These are phyloP conservation scores for Drosophila borealis DNA, from an alignment of 2,888 invertebrate species.

Conservation along the genomic window DNA sequence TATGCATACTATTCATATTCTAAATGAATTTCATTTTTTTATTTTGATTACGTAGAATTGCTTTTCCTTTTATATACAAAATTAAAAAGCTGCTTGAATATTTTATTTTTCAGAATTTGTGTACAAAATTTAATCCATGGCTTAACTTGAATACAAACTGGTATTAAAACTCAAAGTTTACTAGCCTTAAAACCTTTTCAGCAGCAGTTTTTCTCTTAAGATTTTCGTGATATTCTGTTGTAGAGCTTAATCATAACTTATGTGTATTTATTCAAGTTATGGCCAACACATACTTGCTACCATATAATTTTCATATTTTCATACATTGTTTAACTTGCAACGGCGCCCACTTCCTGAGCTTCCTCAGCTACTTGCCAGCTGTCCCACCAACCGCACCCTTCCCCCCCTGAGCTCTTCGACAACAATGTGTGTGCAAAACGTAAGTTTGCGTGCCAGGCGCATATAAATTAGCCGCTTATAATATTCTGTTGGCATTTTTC, in stretches of 20 bases:
- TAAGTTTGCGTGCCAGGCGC: conserved; percentile 77
- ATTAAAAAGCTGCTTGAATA: neutral
- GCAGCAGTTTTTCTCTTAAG: neutral
- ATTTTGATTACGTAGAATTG: neutral
- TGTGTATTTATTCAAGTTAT: conserved; percentile 73
- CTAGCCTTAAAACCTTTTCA: conserved; percentile 3
- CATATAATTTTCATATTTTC: conserved; percentile 78
- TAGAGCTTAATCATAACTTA: conserved; percentile 55
- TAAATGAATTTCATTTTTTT: too few species aligned
- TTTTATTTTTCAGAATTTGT: neutral
- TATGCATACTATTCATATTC: too few species aligned
- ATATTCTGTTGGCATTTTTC: conserved; percentile 80
- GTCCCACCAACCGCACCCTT: neutral
- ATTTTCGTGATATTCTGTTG: conserved; percentile 9
- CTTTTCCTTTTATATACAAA: neutral
- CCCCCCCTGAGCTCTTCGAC: conserved; percentile 23
- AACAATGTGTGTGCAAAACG: conserved; percentile 79
- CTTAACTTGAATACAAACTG: neutral
- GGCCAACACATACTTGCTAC: conserved; percentile 72
- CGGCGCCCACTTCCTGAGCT: conserved; percentile 48
- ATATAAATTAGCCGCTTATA: conserved; percentile 78
- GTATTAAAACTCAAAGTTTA: neutral
- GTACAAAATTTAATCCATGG: neutral
- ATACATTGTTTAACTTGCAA: conserved; percentile 73
- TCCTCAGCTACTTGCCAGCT: neutral